A percentile compares a stretch with the other conserved stretches of the same genome.
Evolutionary conservation across 2,113 vertebrate genomes (phyloP).

Genomic region (Crotalus viridis): DNA sequence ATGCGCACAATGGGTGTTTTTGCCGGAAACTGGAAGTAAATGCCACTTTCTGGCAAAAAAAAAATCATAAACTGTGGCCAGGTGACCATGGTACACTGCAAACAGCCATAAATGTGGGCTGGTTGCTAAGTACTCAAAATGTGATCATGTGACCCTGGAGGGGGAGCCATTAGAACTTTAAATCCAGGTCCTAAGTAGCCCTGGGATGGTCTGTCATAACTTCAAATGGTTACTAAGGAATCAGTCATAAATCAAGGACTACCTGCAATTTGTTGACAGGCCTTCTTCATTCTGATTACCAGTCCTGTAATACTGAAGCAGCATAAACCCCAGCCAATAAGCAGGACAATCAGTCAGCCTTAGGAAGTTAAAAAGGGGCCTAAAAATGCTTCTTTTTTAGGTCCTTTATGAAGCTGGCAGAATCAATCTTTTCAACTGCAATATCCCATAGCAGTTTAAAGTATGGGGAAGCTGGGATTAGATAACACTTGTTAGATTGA

Average conservation of each 20-base stretch:
- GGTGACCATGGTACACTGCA: no score
- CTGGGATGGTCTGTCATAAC: not conserved
- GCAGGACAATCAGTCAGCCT: not conserved
- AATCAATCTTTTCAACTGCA: not conserved
- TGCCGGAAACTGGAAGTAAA: not conserved
- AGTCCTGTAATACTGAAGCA: not conserved
- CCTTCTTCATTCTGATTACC: not conserved
- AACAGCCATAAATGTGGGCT: not conserved
- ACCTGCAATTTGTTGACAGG: not conserved
- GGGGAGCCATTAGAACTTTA: not conserved
- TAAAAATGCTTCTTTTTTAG: not conserved
- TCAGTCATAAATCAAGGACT: not conserved
- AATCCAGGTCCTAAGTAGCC: not conserved
- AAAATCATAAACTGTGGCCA: no score
- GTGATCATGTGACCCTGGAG: not conserved
- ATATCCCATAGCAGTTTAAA: not conserved
- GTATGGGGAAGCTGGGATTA: not conserved
- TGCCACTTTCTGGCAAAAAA: not conserved
- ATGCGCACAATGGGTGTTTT: not conserved
- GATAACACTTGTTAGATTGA: not conserved
- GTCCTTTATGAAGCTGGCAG: not conserved
- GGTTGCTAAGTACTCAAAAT: not conserved
- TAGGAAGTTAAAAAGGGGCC: not conserved
- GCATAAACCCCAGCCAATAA: not conserved
- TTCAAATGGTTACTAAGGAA: not conserved